These are phyloP conservation scores for Sitophilus oryzae DNA, from an alignment of 1,140 invertebrate species.

Conservation along the genomic window DNA sequence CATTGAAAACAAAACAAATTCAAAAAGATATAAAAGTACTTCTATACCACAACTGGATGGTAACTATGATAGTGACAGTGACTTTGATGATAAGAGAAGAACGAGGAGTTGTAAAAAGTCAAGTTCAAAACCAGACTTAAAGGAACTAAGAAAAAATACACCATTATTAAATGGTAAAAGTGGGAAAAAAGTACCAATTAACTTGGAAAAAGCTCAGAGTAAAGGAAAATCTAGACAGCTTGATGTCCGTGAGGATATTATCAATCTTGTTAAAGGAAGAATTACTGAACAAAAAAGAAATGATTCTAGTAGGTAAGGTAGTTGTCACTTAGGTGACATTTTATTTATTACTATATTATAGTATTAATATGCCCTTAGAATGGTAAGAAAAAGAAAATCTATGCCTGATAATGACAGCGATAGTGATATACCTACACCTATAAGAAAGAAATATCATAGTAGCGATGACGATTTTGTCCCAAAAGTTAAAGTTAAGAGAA, in stretches of 20 bases:
- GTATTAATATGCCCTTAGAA: too few relatives aligned
- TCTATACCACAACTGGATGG: slow-evolving; percentile 54
- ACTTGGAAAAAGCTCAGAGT: background rate
- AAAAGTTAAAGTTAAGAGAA: slow-evolving; percentile 38
- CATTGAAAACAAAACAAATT: background rate
- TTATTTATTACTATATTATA: too few relatives aligned
- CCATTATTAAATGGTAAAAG: too few relatives aligned
- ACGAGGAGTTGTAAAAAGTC: background rate
- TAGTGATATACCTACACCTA: slow-evolving; percentile 46
- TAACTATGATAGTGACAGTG: slow-evolving; percentile 20
- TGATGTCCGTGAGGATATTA: slow-evolving; percentile 47
- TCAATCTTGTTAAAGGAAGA: slow-evolving; percentile 46
- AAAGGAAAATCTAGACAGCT: slow-evolving; percentile 21
- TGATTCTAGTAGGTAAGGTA: slow-evolving; percentile 20
- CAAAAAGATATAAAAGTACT: slow-evolving; percentile 31
- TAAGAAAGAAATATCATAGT: slow-evolving; percentile 41
- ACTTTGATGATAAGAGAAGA: too few relatives aligned
- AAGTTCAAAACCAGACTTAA: slow-evolving; percentile 11
- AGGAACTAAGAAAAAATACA: slow-evolving; percentile 7
- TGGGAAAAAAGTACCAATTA: too few relatives aligned
- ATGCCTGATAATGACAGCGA: slow-evolving; percentile 39
- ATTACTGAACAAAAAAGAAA: slow-evolving; percentile 45
- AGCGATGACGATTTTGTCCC: slow-evolving; percentile 48
- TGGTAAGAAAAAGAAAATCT: slow-evolving; percentile 28
- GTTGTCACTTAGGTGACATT: too few relatives aligned